phyloP scores from a whole-genome alignment of 1,140 invertebrate species.

The Neotoxoptera formosana region DNA sequence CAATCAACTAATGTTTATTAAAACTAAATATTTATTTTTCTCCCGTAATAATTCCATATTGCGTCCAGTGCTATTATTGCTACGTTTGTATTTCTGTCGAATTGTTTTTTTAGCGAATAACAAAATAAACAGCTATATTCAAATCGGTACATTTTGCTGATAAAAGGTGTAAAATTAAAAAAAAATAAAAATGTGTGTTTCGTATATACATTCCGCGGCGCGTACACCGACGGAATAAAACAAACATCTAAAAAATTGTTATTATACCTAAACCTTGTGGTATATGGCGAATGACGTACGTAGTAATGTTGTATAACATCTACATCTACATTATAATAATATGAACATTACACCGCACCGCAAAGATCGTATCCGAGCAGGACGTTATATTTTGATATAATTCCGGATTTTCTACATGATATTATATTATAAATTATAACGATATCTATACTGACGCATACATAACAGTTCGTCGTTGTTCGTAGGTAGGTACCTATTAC shows the following conservation, averaged over 20 bases:
- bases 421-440: too few relatives aligned
- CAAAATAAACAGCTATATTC: neutral
- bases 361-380: neutral
- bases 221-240: neutral
- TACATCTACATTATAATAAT: neutral
- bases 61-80: neutral
- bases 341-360: neutral
- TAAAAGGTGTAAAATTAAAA: neutral
- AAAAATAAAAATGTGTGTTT: neutral
- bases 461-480: neutral
- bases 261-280: neutral
- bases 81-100: neutral
- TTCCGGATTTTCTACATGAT: neutral
- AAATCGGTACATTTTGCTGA: neutral
- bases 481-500: too few relatives aligned
- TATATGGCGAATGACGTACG: neutral
- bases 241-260: neutral
- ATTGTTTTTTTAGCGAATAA: neutral
- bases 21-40: too few relatives aligned
- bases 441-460: neutral
- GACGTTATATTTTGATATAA: neutral
- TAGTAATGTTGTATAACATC: neutral
- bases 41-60: neutral
- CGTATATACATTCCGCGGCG: neutral
- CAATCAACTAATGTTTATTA: too few relatives aligned